A percentile compares a stretch with the other conserved stretches of the same genome.
These are phyloP conservation scores for Ophion slaviceki DNA, from an alignment of 2,888 invertebrate genomes.

Conservation along the genomic window DNA sequence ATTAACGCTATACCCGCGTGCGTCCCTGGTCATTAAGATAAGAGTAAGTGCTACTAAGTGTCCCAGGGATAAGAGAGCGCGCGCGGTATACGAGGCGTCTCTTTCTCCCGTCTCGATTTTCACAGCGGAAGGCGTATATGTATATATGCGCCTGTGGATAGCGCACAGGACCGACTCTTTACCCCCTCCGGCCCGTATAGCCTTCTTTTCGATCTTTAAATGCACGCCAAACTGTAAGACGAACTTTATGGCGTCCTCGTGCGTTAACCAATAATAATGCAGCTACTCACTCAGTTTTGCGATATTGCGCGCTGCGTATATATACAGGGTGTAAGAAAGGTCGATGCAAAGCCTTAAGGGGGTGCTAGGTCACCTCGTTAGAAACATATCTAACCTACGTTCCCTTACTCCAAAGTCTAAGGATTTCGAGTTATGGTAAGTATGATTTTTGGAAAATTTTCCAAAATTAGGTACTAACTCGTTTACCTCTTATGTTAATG, in stretches of 20 bases:
- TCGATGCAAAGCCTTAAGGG: no score
- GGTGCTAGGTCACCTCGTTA: neutral
- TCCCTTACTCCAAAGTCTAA: no score
- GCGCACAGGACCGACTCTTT: neutral
- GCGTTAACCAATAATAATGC: slow-evolving; percentile 55
- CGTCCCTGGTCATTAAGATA: slow-evolving; percentile 83
- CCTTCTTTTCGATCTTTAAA: slow-evolving; percentile 52
- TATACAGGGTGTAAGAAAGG: neutral
- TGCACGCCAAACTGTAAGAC: slow-evolving; percentile 17
- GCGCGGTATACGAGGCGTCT: slow-evolving; percentile 23
- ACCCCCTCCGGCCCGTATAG: neutral
- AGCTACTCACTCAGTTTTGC: slow-evolving; percentile 33
- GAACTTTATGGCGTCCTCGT: slow-evolving; percentile 49
- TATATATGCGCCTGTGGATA: slow-evolving; percentile 37
- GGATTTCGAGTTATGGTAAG: no score
- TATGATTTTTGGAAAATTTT: no score
- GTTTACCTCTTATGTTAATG: no score
- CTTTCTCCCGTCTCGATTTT: slow-evolving; percentile 66
- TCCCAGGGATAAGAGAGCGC: slow-evolving; percentile 81
- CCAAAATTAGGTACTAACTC: no score
- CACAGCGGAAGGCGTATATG: slow-evolving; percentile 49
- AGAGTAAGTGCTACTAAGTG: slow-evolving; percentile 84
- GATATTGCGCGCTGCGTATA: slow-evolving; percentile 16
- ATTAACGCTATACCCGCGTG: slow-evolving; percentile 80
- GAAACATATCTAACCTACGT: neutral